Evolutionary conservation across 2,888 invertebrate genomes (phyloP), one percentile per base, ranked within the genome.

Genomic region (Eupithecia tripunctaria): DNA sequence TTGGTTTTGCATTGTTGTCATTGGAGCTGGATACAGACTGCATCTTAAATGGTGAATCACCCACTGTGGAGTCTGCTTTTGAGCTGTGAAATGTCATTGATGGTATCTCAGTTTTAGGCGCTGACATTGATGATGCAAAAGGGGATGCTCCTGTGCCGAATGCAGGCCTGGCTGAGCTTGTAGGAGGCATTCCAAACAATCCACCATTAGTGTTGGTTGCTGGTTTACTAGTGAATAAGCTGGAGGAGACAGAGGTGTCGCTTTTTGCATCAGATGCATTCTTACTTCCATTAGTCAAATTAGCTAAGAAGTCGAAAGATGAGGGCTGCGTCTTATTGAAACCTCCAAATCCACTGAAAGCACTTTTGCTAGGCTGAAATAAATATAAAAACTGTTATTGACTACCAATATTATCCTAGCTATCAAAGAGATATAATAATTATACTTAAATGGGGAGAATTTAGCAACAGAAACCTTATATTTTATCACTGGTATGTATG

Each of bases 281-380:
- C 79, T 91, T 92, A 76, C 84, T 91, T 21, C 94, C 91, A 86
- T 95, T 95, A 71, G 94, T 90, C 78, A 95, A 84, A 81, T 95
- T 95, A 74, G 95, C 91, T 82, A 96, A 87, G 84, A 96, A 96
- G 83, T 95, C 95, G 89, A 96, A 96, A 62, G 95, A 90, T 72
- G 94, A 80, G 69, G 94, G 90, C 75, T 90, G 85, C 59, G 95
- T 81, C 88, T 96, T 96, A 76, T 95, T 88, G 82, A 96, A 96
- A 71, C 96, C 96, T 74, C 96, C 94, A 90, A 97, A 97, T 65
- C 95, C 95, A 84, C 96, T 96, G 86, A 97, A 97, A 47, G 96
- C 95, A 87, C 95, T 95, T 86, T 95, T 95, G 69, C 92, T 92
- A 14, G 82, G 73, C 94, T 94, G 91, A 74, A 94, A 90, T 38